A percentile compares a stretch with the other conserved stretches of the same genome.
Conservation (phyloP, 2,797 vertebrate species). For the Epinephelus coioides region DNA sequence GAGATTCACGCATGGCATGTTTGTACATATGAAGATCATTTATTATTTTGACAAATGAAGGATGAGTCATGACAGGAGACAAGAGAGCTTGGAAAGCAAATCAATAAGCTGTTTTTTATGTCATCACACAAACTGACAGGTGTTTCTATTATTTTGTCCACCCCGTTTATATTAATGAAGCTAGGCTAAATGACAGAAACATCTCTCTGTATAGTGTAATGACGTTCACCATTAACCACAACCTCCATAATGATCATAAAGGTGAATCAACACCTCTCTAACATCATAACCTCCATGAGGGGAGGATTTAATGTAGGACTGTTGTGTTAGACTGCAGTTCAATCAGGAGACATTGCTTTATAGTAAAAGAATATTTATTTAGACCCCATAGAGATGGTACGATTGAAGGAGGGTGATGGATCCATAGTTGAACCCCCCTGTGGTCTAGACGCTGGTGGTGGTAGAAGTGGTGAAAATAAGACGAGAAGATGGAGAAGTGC, state of each 20-base stretch:
- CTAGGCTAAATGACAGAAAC: not conserved
- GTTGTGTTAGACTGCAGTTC: no score
- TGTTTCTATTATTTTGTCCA: slow-evolving; percentile 13
- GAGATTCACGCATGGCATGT: slow-evolving; percentile 18
- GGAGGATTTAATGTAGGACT: no score
- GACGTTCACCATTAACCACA: not conserved
- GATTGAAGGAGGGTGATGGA: no score
- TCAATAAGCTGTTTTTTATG: slow-evolving; percentile 16
- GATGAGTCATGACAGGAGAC: not conserved
- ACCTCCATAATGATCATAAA: not conserved
- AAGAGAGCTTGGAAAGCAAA: slow-evolving; percentile 9
- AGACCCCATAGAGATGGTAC: no score
- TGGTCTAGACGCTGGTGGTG: no score
- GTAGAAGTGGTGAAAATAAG: no score
- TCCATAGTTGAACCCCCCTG: no score
- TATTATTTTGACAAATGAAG: slow-evolving; percentile 16
- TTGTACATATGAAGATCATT: slow-evolving; percentile 21
- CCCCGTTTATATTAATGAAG: not conserved
- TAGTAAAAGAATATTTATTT: no score
- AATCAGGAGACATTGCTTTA: no score
- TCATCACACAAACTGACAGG: slow-evolving; percentile 1
- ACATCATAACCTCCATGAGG: no score
- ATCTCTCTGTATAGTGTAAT: not conserved
- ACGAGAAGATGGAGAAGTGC: no score
- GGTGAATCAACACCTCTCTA: not conserved